Conservation (phyloP, 2,113 vertebrate species). For the Bucco capensis region DNA sequence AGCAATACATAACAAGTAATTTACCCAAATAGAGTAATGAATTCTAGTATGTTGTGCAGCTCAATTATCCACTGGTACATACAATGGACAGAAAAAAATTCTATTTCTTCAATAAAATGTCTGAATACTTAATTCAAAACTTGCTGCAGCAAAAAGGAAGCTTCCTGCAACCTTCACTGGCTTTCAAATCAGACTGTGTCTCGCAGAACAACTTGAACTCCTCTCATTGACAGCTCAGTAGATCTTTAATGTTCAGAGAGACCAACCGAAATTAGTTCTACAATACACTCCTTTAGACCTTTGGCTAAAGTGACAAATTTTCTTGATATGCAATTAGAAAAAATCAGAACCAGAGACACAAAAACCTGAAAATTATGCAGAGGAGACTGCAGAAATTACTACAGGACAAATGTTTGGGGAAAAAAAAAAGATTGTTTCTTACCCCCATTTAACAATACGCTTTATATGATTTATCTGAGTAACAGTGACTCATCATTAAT, state of each 20-base stretch:
- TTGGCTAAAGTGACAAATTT: neutral
- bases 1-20: neutral
- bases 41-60: neutral
- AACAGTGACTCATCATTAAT: neutral
- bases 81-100: neutral
- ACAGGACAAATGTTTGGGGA: neutral
- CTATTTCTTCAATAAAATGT: neutral
- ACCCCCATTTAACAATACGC: neutral
- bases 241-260: neutral
- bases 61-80: neutral
- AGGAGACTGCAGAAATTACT: neutral
- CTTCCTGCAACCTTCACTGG: neutral
- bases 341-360: neutral
- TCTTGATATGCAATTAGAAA: neutral
- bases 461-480: neutral
- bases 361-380: neutral
- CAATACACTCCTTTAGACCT: neutral
- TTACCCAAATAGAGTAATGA: neutral
- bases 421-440: neutral
- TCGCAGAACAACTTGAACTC: neutral
- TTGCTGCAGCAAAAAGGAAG: neutral
- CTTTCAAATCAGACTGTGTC: neutral
- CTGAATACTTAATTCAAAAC: neutral
- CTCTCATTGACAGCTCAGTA: neutral
- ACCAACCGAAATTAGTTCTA: neutral